Conservation (phyloP, 2,113 vertebrate species). For the Plotosus lineatus region DNA sequence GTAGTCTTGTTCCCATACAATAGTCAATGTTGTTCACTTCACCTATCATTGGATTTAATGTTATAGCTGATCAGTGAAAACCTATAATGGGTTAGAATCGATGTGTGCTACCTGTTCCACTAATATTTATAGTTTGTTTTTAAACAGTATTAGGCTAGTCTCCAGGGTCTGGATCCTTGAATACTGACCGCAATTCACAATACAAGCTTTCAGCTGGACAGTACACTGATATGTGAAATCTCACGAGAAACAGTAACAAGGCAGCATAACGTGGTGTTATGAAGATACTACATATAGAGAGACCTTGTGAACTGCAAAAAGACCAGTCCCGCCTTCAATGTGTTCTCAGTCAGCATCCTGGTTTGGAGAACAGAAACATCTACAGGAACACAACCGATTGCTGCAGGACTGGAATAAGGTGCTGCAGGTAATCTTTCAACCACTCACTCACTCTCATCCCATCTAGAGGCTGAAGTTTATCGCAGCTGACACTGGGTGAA, state of each 20-base stretch:
- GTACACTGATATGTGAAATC: conserved; percentile 37
- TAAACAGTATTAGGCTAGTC: not conserved
- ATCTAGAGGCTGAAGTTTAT: no score
- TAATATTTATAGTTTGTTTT: not conserved
- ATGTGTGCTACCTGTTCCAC: no score
- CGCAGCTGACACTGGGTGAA: no score
- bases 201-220: conserved; percentile 32
- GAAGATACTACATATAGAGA: conserved; percentile 32
- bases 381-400: not conserved
- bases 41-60: no score
- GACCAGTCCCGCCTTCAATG: not conserved
- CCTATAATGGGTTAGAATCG: no score
- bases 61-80: no score
- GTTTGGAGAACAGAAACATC: not conserved
- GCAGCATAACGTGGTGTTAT: not conserved
- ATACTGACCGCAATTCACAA: conserved; percentile 18
- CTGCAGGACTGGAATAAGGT: not conserved
- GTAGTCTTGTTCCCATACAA: no score
- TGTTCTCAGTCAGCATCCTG: not conserved
- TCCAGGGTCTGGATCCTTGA: not conserved
- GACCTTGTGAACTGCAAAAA: conserved; percentile 48
- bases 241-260: conserved; percentile 26
- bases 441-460: no score
- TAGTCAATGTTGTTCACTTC: no score
- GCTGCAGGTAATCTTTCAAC: conserved; percentile 23